phyloP scores from a whole-genome alignment of 2,888 invertebrate species.

The Neuroscelio doddi region DNA sequence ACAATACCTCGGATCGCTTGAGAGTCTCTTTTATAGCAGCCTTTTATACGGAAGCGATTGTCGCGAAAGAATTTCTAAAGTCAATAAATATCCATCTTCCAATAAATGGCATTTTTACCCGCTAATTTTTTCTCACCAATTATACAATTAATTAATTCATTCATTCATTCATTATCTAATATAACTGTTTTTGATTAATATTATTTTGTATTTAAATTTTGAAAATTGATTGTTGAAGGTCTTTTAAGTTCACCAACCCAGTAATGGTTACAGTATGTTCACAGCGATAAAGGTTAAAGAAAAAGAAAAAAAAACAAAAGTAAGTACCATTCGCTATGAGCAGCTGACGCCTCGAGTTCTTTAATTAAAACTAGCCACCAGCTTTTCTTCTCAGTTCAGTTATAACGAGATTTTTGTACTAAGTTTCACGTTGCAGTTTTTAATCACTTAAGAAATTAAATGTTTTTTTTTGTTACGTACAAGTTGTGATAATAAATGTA shows the following conservation, averaged over 20 bases:
- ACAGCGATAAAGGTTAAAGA: conserved; percentile 24
- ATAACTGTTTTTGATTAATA: neutral
- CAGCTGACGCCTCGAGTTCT: conserved; percentile 70
- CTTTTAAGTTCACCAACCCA: neutral
- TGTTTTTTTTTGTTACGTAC: neutral
- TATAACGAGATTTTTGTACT: conserved; percentile 63
- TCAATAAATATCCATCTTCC: conserved; percentile 38
- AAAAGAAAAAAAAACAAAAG: conserved; percentile 40
- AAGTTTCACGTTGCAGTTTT: conserved; percentile 8
- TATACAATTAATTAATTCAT: no score
- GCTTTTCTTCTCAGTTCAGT: conserved; percentile 62
- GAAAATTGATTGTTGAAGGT: conserved; percentile 4
- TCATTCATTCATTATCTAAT: no score
- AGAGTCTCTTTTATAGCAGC: conserved; percentile 42
- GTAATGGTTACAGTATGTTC: conserved; percentile 22
- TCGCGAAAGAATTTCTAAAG: conserved; percentile 43
- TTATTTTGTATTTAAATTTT: neutral
- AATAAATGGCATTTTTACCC: conserved; percentile 12
- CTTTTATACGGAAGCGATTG: conserved; percentile 45
- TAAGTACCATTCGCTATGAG: conserved; percentile 59
- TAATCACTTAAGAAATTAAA: neutral
- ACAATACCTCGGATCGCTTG: conserved; percentile 58
- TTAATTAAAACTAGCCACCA: conserved; percentile 69
- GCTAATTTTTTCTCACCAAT: neutral
- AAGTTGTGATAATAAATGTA: neutral